Base-by-base conservation (phyloP, 2,888 invertebrate species). In the Minunthozetes semirufus region DNA sequence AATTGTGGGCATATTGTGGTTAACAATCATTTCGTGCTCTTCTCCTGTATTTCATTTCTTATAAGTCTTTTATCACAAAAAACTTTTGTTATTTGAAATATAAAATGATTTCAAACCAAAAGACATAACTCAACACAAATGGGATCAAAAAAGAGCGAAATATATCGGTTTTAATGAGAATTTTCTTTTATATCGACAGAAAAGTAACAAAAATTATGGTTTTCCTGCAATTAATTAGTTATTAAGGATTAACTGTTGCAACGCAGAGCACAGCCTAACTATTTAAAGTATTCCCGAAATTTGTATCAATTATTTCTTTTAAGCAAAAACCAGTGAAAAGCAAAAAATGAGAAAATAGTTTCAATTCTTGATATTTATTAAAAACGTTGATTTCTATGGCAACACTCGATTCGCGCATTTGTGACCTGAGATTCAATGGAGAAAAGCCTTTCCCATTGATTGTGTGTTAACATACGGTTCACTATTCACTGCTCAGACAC, bases 1-100 rank as follows among this genome's bases (percentile, higher is more conserved):
- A 38, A 42, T 33, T 68, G 22, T 46, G 42, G 63, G 17, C 63
- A 63, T 63, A 68, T 68, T 68, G 68, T 68, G 68, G 68, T 68
- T 68, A 42, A 42, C 22, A 68, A 68, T 68, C 42, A 42, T 42
- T 68, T 68, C 68, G 46, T 68, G 46, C 38, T 68, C 13, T 68
- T 42, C 3, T 68, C 42, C 38, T 5, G 11, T n/a, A 22, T 61
- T 33, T 29, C 29, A 29, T 22, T 61, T 8, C 42, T 42, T 22
- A 11, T 56, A 56, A 56, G 56, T 56, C 56, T 56, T 56, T 56
- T 56, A 56, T 56, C 56, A 22, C 8, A 29, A 27, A 63, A 63
- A 63, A 38, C 6, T 25, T 9, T 22, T 56, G 15, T 56, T 22
- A 19, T 22, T 56, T 56, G 22, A 29, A 33, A 63, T n/a, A 63